These are phyloP conservation scores for Prunella himalayana DNA, from an alignment of 2,113 vertebrate genomes.

Conservation along the genomic window DNA sequence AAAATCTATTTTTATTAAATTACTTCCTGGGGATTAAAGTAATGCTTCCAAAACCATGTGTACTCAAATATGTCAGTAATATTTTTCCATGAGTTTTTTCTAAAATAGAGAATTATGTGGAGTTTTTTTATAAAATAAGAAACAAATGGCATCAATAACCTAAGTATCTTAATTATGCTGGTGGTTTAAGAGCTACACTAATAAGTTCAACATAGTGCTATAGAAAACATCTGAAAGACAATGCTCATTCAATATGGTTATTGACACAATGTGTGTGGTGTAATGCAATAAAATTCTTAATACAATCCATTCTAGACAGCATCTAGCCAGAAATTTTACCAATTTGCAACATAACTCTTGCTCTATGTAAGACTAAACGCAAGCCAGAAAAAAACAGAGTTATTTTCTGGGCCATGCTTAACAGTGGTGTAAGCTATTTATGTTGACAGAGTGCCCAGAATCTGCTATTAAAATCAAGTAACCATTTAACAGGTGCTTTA, in stretches of 20 bases:
- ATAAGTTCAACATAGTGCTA: not conserved
- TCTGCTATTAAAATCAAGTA: not conserved
- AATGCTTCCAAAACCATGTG: not conserved
- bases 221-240: not conserved
- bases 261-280: not conserved
- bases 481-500: not conserved
- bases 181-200: not conserved
- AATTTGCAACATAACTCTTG: not conserved
- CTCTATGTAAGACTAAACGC: not conserved
- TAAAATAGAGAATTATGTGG: not conserved
- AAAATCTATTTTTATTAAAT: constrained; percentile 29
- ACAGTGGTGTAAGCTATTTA: not conserved
- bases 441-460: not conserved
- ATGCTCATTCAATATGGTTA: not conserved
- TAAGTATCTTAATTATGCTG: not conserved
- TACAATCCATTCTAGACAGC: not conserved
- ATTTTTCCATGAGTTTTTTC: not conserved
- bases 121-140: not conserved
- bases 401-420: not conserved
- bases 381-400: not conserved
- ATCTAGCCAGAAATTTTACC: not conserved
- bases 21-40: not conserved
- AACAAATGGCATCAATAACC: not conserved
- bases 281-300: not conserved
- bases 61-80: not conserved